phyloP scores from a whole-genome alignment of 2,797 vertebrate species.

The Rhabdophis nuchalis region DNA sequence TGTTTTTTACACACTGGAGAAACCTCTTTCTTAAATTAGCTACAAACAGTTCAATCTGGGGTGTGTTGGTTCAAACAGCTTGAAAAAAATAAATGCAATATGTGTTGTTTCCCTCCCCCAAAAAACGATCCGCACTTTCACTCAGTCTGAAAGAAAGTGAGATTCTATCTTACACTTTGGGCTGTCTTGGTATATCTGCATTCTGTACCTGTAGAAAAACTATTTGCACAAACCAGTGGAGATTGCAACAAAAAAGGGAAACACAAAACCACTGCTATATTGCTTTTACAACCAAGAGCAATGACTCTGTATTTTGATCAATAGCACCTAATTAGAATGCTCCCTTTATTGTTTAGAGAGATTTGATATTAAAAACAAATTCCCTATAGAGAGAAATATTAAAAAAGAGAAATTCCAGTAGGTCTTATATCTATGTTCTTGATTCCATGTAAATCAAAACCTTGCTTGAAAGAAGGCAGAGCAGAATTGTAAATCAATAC shows the following conservation, averaged over 20 bases:
- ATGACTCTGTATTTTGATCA: neutral
- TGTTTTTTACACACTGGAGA: neutral
- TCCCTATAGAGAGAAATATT: neutral
- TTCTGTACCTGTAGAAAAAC: neutral
- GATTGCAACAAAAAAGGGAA: neutral
- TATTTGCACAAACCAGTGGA: neutral
- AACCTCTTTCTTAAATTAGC: neutral
- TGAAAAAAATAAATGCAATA: neutral
- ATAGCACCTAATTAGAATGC: neutral
- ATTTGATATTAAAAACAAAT: neutral
- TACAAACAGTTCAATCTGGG: neutral
- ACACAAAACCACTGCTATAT: neutral
- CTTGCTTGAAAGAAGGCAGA: neutral
- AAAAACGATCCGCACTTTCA: accelerated
- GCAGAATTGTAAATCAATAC: neutral
- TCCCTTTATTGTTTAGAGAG: neutral
- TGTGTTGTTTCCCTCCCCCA: accelerated
- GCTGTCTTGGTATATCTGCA: neutral
- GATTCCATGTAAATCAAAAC: neutral
- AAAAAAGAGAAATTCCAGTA: neutral
- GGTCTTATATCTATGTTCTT: neutral
- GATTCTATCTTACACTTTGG: neutral
- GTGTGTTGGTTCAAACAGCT: neutral
- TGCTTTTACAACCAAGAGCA: neutral
- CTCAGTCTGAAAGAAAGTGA: neutral